Base-by-base conservation (phyloP, 2,113 vertebrate species). In the Catharus bicknelli region DNA sequence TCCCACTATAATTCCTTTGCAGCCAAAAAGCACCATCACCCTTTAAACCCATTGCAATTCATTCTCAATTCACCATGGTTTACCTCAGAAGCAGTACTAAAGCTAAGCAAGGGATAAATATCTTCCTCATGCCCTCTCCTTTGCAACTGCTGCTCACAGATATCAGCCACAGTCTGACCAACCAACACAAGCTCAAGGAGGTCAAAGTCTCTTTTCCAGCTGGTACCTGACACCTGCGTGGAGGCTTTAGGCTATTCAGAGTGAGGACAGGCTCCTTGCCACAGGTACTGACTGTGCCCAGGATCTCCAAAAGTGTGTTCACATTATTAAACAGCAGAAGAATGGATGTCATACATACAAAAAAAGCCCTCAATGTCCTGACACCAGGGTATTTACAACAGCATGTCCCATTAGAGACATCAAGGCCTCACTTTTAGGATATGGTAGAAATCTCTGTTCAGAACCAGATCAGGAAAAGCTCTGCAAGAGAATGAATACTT, bases 291-390 rank as follows among this genome's bases (percentile, higher is more conserved):
- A 48, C 42, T 32, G n/a, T 20, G 29, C 6, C 7, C 42, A 42
- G 16, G 8, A 55, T 5, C 25, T 47, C 75, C 29, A 74, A 42
- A 68, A 16, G 18, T 21, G 4, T 55, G 57, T 51, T 29, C 16
- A 45, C 25, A 66, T 32, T 21, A 75, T 36, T 32, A 58, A 55
- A 58, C 16, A 22, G 21, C 30, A 67, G 27, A 87, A 90, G 22
- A 73, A 73, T 4, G 5, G 1, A 58, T 10, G 10, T 11, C 43
- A 81, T 36, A 32, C 2, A 13, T 10, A 73, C 2, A 59, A 57
- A 50, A 40, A 29, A 34, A 0, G 3, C 3, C 38, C 29, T 0
- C 7, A 2, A 54, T 32, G 16, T 22, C 38, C 57, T 84, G 59
- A 68, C 57, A 85, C 53, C 0, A 4, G 16, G 4, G 5, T 40